These are phyloP conservation scores for Agrotis ipsilon DNA, from an alignment of 2,888 invertebrate species.

Conservation along the genomic window DNA sequence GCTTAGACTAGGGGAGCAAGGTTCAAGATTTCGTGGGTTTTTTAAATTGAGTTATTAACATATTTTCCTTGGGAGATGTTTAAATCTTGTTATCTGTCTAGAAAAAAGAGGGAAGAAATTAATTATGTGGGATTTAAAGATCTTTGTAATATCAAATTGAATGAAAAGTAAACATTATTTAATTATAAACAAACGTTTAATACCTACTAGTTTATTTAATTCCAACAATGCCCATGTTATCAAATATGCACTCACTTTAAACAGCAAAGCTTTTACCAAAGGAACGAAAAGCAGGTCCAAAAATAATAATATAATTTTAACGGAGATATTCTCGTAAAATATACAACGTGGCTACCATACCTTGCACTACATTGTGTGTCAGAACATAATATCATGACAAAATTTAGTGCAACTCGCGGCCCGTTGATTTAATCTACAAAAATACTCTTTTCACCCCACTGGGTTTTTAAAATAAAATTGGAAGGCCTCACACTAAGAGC, in stretches of 20 bases:
- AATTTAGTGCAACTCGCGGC: slow-evolving; percentile 57
- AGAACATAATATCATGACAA: slow-evolving; percentile 60
- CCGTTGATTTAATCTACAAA: slow-evolving; percentile 61
- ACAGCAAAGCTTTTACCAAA: slow-evolving; percentile 1
- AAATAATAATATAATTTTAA: not conserved
- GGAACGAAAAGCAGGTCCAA: not conserved
- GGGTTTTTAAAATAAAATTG: slow-evolving; percentile 38
- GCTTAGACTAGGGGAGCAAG: slow-evolving; percentile 42
- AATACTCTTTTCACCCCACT: slow-evolving; percentile 29
- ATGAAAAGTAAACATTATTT: too few species aligned
- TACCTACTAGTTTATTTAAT: too few species aligned
- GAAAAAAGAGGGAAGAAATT: too few species aligned
- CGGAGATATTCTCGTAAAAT: not conserved
- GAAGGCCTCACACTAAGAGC: not conserved
- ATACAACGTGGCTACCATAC: slow-evolving; percentile 38
- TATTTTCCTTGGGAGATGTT: not conserved
- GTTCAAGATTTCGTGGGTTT: slow-evolving; percentile 18
- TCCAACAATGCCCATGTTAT: not conserved
- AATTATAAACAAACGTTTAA: too few species aligned
- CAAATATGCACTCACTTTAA: not conserved
- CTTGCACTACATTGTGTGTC: slow-evolving; percentile 50
- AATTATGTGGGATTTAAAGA: too few species aligned
- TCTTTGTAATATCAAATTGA: too few species aligned
- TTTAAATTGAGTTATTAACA: slow-evolving; percentile 11
- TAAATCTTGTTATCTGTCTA: not conserved